Evolutionary conservation across 2,113 vertebrate genomes (phyloP), one percentile per base, ranked within the genome.

Genomic region (Sus scrofa): DNA sequence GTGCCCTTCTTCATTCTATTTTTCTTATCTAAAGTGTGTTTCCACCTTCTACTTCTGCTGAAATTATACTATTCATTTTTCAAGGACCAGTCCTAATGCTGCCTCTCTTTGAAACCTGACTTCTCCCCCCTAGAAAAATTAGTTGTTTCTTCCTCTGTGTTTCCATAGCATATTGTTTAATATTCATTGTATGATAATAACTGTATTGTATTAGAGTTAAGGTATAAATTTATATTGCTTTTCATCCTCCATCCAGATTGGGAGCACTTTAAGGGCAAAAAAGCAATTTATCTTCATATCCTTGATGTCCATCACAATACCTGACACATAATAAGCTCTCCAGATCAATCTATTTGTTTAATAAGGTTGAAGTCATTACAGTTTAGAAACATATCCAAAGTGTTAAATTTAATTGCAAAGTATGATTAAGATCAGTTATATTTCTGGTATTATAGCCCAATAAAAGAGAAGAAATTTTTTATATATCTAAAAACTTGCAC

Each of bases 311-410:
- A 60, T 6, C 24, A 30, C 58, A 94, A 14, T 67, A 79, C 56
- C 20, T 68, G 30, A 74, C 14, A 86, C 6, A 16, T 70, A 82
- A 24, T 62, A 92, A 65, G 12, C 27, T 86, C 50, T 68, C 37
- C 50, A 77, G 50, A 93, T 71, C 73, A 71, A 65, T 52, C n/a
- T 86, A 0, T 86, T 92, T 39, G 20, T 68, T 94, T 56, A 86
- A 60, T 83, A 34, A 44, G 3, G 27, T 27, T 84, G 75, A 75
- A 15, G 32, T 84, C 32, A 83, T 78, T 96, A 86, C 12, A 44
- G 8, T 63, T 95, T 92, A 95, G 52, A 91, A 96, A 90, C 83
- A 73, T 73, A 77, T 92, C 34, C 68, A 50, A 37, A 65, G 60
- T 82, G 34, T 81, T 88, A 84, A 83, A 39, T 52, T 91, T 81